Conservation (phyloP, 2,888 invertebrate genomes). For the Pammene fasciana region DNA sequence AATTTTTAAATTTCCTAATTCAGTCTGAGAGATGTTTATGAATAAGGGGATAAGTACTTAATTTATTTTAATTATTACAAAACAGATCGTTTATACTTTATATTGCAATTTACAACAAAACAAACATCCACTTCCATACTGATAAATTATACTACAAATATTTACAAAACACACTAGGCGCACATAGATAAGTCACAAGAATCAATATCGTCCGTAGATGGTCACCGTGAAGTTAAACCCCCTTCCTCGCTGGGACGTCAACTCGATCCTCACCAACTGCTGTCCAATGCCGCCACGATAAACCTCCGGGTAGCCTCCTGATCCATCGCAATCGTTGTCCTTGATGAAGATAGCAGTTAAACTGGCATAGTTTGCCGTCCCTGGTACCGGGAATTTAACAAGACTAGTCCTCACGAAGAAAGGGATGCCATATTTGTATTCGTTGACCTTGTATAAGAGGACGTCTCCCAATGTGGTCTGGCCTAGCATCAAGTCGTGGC, state of each 20-base stretch:
- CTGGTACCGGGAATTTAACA: slow-evolving; percentile 69
- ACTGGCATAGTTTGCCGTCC: slow-evolving; percentile 64
- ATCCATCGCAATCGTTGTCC: slow-evolving; percentile 65
- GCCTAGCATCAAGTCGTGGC: slow-evolving; percentile 68
- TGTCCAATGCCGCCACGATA: slow-evolving; percentile 74
- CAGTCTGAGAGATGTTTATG: too few species aligned
- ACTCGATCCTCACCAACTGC: slow-evolving; percentile 69
- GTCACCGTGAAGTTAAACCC: slow-evolving; percentile 76
- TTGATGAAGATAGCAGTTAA: slow-evolving; percentile 69
- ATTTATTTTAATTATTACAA: too few species aligned
- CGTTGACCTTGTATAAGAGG: slow-evolving; percentile 63
- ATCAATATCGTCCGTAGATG: slow-evolving; percentile 71
- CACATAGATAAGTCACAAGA: slow-evolving; percentile 39
- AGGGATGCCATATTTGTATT: slow-evolving; percentile 73
- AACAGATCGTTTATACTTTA: too few species aligned
- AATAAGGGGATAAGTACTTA: too few species aligned
- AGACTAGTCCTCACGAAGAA: slow-evolving; percentile 62
- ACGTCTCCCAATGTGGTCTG: slow-evolving; percentile 70
- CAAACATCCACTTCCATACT: slow-evolving; percentile 14
- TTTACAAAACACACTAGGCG: slow-evolving; percentile 39
- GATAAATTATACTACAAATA: not conserved
- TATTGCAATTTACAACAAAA: too few species aligned
- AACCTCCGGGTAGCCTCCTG: slow-evolving; percentile 69
- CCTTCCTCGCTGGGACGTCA: slow-evolving; percentile 69
- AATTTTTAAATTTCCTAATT: too few species aligned